A percentile compares a stretch with the other conserved stretches of the same genome.
Evolutionary conservation across 2,797 vertebrate genomes (phyloP).

Genomic region (Triplophysa yarkandensis): DNA sequence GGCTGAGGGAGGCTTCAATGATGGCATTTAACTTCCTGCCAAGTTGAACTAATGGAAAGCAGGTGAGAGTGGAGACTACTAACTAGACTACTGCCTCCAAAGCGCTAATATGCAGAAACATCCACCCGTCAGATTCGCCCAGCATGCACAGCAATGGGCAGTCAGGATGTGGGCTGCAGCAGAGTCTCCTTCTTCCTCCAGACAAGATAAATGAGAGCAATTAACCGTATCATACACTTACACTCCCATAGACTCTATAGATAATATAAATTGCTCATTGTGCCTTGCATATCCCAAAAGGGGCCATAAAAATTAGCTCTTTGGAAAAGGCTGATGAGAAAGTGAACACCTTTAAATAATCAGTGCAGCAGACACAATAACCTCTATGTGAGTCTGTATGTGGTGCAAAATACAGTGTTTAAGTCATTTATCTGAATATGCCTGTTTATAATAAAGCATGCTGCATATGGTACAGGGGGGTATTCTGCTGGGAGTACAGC

Average conservation of each 20-base stretch:
- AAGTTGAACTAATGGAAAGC: constrained; percentile 53
- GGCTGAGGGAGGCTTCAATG: constrained; percentile 17
- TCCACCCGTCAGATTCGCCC: constrained; percentile 42
- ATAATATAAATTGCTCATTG: constrained; percentile 42
- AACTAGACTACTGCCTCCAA: constrained; percentile 18
- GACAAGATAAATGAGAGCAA: constrained; percentile 45
- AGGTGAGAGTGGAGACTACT: constrained; percentile 39
- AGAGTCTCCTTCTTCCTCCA: constrained; percentile 19
- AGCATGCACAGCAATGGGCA: constrained; percentile 1
- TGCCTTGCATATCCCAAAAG: constrained; percentile 29
- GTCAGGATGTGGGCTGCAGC: constrained; percentile 2
- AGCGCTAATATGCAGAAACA: constrained; percentile 40
- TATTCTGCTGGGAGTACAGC: constrained; percentile 32
- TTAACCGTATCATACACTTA: constrained; percentile 47
- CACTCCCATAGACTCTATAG: constrained; percentile 23
- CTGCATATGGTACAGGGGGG: neutral
- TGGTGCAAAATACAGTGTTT: neutral
- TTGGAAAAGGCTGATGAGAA: constrained; percentile 19
- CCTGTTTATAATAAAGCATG: constrained; percentile 28
- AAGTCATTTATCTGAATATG: constrained; percentile 30
- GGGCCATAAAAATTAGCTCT: constrained; percentile 13
- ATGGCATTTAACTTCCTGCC: constrained; percentile 38
- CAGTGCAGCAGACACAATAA: constrained; percentile 17
- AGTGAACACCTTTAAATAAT: constrained; percentile 39
- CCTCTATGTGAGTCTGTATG: neutral